These are phyloP conservation scores for Leucophenga varia DNA, from an alignment of 1,140 invertebrate species.

Conservation along the genomic window DNA sequence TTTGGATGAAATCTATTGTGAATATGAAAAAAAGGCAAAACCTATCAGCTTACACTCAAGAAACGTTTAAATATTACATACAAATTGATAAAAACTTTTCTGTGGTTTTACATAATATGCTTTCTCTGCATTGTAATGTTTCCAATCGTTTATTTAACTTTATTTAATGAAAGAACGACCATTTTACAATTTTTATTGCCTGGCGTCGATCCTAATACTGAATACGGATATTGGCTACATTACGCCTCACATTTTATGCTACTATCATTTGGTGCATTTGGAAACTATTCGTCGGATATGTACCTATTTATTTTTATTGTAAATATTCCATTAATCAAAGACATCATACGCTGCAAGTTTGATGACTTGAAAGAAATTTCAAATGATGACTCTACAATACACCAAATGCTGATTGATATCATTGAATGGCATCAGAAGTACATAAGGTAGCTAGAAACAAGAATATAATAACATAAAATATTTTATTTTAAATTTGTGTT, in stretches of 20 bases:
- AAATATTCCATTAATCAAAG: conserved; percentile 31
- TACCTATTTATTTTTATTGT: conserved; percentile 31
- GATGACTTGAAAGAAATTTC: conserved; percentile 26
- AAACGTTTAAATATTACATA: background rate
- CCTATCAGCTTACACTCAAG: conserved; percentile 1
- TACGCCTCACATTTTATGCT: conserved; percentile 12
- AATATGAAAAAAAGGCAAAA: conserved; percentile 2
- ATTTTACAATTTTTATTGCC: conserved; percentile 36
- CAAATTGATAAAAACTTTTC: conserved; percentile 2
- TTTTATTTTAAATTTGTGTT: accelerated
- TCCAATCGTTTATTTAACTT: conserved; percentile 21
- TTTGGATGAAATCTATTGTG: conserved; percentile 6
- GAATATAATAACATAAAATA: background rate
- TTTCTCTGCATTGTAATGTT: background rate
- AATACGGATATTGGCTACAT: conserved; percentile 24
- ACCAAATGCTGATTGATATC: conserved; percentile 10
- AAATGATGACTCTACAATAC: background rate
- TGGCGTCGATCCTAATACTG: conserved; percentile 18
- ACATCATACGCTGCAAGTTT: conserved; percentile 25
- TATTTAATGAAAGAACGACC: conserved; percentile 18
- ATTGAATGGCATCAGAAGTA: conserved; percentile 36
- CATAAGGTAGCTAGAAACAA: conserved; percentile 10
- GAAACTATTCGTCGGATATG: conserved; percentile 40
- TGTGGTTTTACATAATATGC: background rate
- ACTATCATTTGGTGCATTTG: conserved; percentile 24